Base-by-base conservation (phyloP, 2,797 vertebrate species). In the Sparidentex hasta region DNA sequence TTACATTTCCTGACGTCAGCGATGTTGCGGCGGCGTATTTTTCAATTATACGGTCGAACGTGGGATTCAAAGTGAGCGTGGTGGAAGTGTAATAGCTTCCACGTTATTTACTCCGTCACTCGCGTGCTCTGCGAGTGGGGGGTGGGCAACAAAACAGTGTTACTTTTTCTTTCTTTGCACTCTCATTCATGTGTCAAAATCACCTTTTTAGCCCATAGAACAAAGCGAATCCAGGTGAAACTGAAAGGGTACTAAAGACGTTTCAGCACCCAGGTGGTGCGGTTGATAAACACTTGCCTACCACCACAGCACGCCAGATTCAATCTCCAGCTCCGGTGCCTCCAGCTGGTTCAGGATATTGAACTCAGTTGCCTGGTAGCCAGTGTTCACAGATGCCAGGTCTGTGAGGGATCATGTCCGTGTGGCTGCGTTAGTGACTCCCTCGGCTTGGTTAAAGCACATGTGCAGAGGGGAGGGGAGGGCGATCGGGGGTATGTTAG, bases 271-370 rank as follows among this genome's bases (percentile, higher is more conserved):
- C 63, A 61, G 69, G 52, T 74, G 64, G 58, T 1, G 7, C 73
- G 1, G 21, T 46, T 54, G 50, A 72, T 68, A 62, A 63, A 64
- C 25, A 61, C 38, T 47, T 43, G n/a, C 50, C 46, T 18, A 4
- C 46, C 66, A 58, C 46, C 52, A 50, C 41, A 25, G 41, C 17
- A 46, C 29, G 11, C 66, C 54, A n/a, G 29, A 69, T 63, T 71
- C 46, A 57, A 20, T 41, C 38, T 23, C 23, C 3, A 1, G 46
- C 58, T 71, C 47, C 0, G 23, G 44, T 6, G 68, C 64, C 57
- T 78, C 61, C 66, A 81, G 75, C 77, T 81, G 71, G 18, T 74
- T 33, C 61, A 48, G 50, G 73, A 67, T 58, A 79, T 79, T 59
- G 43, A 78, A 63, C 70, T 41, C 23, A 51, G 38, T 61, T n/a